Conservation (phyloP, 2,797 vertebrate genomes). For the Malacoraja senta region DNA sequence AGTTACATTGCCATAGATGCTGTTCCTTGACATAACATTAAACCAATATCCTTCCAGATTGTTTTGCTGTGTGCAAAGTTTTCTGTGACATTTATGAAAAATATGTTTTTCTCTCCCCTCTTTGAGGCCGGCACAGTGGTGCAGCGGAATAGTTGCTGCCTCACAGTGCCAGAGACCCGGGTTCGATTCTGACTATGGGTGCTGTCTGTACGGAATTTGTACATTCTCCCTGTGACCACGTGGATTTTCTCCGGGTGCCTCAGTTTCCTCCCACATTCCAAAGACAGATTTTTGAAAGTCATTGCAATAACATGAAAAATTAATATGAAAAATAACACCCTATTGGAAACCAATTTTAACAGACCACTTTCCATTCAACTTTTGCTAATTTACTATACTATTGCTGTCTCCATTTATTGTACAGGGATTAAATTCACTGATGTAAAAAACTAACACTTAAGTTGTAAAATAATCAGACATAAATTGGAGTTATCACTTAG, state of each 20-base stretch:
- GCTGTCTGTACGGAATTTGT: too few relatives aligned
- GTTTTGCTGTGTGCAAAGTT: not conserved
- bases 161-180: too few relatives aligned
- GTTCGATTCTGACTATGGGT: too few relatives aligned
- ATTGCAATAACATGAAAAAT: not conserved
- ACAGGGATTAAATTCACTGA: not conserved
- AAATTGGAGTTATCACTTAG: not conserved
- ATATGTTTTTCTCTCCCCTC: not conserved
- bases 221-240: too few relatives aligned
- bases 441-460: not conserved
- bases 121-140: too few relatives aligned
- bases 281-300: not conserved
- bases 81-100: not conserved
- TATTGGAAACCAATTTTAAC: not conserved
- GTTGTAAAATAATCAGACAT: not conserved
- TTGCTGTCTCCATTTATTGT: not conserved
- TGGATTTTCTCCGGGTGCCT: too few relatives aligned
- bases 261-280: not conserved
- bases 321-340: not conserved
- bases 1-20: not conserved
- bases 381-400: not conserved
- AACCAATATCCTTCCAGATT: not conserved
- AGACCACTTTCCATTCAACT: not conserved
- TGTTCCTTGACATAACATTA: not conserved
- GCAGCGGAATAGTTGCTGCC: too few relatives aligned